Percentiles rank a stretch among this genome's conserved stretches.
Evolutionary conservation across 2,888 invertebrate genomes (phyloP).

Genomic region (Orchesella flavescens): DNA sequence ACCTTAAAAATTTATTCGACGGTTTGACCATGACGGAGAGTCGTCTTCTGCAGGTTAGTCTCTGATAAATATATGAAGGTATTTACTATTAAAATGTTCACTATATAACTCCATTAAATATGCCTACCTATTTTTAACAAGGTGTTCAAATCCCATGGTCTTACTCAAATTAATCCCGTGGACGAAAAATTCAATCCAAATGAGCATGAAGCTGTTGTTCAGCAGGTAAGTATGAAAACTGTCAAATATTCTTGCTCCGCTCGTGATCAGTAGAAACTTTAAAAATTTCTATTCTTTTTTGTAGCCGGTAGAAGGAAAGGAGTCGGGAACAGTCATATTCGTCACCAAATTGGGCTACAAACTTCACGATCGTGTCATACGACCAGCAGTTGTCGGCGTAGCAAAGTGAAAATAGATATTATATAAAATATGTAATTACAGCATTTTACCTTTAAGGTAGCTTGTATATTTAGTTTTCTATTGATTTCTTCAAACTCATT

Average conservation of each 20-base stretch:
- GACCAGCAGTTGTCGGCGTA: constrained; percentile 97
- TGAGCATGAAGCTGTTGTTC: constrained; percentile 95
- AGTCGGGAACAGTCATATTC: constrained; percentile 89
- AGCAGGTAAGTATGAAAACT: constrained; percentile 80
- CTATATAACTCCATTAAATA: too few species aligned
- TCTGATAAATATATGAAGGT: neutral
- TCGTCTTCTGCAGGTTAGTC: constrained; percentile 81
- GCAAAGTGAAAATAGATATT: constrained; percentile 77
- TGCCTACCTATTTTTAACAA: too few species aligned
- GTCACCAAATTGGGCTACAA: constrained; percentile 97
- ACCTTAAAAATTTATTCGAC: constrained; percentile 88
- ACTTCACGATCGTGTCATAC: constrained; percentile 91
- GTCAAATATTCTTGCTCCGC: too few species aligned
- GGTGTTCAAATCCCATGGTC: constrained; percentile 93
- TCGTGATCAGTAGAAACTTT: too few species aligned
- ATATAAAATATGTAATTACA: too few species aligned
- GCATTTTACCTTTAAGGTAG: too few species aligned
- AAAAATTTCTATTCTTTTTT: constrained; percentile 72
- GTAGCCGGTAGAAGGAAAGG: constrained; percentile 84
- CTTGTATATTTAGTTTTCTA: too few species aligned
- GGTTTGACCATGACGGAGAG: constrained; percentile 92
- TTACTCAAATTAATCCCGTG: constrained; percentile 89
- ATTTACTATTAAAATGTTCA: constrained; percentile 4
- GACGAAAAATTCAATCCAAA: constrained; percentile 98
- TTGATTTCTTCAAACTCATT: too few species aligned